Conservation (phyloP, 2,797 vertebrate species). For the Vespertilio murinus region DNA sequence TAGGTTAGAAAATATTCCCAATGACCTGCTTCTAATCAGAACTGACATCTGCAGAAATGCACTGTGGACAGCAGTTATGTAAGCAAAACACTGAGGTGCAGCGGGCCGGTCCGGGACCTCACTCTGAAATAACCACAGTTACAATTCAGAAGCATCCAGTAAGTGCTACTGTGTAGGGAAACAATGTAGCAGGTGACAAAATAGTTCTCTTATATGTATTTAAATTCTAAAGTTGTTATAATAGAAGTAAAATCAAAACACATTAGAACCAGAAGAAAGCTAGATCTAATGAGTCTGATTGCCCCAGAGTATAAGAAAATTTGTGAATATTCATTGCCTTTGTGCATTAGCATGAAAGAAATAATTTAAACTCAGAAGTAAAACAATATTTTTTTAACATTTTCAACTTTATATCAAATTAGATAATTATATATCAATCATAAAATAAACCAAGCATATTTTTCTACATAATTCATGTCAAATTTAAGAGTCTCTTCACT, state of each 20-base stretch:
- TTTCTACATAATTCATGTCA: conserved; percentile 54
- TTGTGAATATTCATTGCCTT: neutral
- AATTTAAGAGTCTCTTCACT: conserved; percentile 89
- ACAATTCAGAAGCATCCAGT: neutral
- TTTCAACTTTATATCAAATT: conserved; percentile 44
- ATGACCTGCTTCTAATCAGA: neutral
- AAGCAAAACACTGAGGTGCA: neutral
- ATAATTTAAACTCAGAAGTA: neutral
- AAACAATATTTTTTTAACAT: neutral
- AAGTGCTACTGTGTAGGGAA: neutral
- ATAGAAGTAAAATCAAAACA: neutral
- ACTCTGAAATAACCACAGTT: neutral
- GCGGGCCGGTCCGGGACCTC: neutral
- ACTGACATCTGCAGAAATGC: neutral
- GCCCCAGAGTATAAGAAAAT: neutral
- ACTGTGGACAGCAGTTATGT: neutral
- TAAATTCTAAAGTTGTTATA: neutral
- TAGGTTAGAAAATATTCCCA: neutral
- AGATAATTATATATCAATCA: neutral
- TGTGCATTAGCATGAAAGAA: neutral
- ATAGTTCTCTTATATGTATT: neutral
- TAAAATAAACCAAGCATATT: neutral
- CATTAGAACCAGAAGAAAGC: neutral
- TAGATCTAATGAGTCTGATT: neutral
- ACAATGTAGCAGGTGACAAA: neutral